Percentiles rank a stretch among this genome's conserved stretches.
These are phyloP conservation scores for Hydrolagus colliei DNA, from an alignment of 2,797 vertebrate genomes.

Conservation along the genomic window DNA sequence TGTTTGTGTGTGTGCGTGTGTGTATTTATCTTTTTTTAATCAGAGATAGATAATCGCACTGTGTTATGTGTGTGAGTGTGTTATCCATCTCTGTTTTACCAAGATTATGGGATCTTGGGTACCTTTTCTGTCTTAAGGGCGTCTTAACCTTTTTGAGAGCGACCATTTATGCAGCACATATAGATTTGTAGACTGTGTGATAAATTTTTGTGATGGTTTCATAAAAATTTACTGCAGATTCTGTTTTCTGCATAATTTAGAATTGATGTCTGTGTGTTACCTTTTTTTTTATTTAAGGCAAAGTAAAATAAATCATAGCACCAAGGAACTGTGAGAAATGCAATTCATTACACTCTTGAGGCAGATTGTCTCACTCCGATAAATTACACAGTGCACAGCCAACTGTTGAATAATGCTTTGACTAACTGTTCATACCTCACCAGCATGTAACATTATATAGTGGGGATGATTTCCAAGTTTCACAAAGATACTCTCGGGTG, in stretches of 20 bases:
- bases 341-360: not conserved
- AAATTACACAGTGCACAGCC: not conserved
- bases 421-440: too few relatives aligned
- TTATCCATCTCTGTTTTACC: too few relatives aligned
- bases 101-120: too few relatives aligned
- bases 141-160: not conserved
- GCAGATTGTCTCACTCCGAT: not conserved
- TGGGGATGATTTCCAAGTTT: too few relatives aligned
- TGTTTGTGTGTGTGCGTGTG: too few relatives aligned
- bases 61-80: too few relatives aligned
- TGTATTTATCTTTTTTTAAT: too few relatives aligned
- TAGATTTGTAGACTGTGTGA: too few relatives aligned
- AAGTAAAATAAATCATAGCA: not conserved
- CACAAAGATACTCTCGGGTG: too few relatives aligned
- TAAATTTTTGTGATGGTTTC: not conserved
- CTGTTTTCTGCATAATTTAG: not conserved
- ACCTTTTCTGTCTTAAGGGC: too few relatives aligned
- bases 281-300: not conserved
- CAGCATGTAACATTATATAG: too few relatives aligned
- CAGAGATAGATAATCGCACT: too few relatives aligned
- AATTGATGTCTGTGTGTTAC: not conserved
- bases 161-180: not conserved
- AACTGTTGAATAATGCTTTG: not conserved
- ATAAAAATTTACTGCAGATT: slow-evolving; percentile 14
- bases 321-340: not conserved